Percentiles rank a stretch among this genome's conserved stretches.
These are phyloP conservation scores for Stenodema calcarata DNA, from an alignment of 2,888 invertebrate genomes.

Conservation along the genomic window DNA sequence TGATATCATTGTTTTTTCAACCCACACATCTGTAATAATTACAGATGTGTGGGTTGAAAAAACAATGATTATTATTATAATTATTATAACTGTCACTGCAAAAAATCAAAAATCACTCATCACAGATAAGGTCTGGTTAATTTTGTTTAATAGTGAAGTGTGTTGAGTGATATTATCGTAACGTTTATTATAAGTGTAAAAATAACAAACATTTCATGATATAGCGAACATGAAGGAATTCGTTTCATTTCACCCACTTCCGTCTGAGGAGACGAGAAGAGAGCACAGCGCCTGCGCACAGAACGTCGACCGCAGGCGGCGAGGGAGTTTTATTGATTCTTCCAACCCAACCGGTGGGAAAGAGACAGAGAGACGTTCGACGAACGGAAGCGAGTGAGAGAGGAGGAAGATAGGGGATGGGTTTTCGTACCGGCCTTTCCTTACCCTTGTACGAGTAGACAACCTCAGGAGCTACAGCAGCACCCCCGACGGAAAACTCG, in stretches of 20 bases:
- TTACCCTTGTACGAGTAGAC: neutral
- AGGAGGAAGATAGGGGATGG: neutral
- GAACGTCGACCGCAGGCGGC: neutral
- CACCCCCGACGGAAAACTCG: slow-evolving; percentile 7
- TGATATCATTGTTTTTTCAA: too few relatives aligned
- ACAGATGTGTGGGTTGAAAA: too few relatives aligned
- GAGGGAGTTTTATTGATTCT: slow-evolving; percentile 39
- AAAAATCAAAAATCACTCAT: too few relatives aligned
- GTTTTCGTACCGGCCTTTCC: neutral
- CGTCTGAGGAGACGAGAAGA: neutral
- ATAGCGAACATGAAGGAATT: neutral
- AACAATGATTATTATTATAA: too few relatives aligned
- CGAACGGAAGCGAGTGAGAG: neutral
- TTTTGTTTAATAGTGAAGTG: too few relatives aligned
- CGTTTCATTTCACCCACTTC: neutral
- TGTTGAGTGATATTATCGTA: too few relatives aligned
- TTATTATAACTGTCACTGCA: too few relatives aligned
- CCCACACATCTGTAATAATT: too few relatives aligned
- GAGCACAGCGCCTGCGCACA: neutral
- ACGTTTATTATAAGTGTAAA: too few relatives aligned
- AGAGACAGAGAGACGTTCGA: neutral
- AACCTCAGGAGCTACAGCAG: neutral
- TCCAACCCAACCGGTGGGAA: neutral
- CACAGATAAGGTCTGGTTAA: too few relatives aligned
- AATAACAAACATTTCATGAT: neutral